phyloP scores from a whole-genome alignment of 2,888 invertebrate genomes.

The Chrysotoxum bicinctum region DNA sequence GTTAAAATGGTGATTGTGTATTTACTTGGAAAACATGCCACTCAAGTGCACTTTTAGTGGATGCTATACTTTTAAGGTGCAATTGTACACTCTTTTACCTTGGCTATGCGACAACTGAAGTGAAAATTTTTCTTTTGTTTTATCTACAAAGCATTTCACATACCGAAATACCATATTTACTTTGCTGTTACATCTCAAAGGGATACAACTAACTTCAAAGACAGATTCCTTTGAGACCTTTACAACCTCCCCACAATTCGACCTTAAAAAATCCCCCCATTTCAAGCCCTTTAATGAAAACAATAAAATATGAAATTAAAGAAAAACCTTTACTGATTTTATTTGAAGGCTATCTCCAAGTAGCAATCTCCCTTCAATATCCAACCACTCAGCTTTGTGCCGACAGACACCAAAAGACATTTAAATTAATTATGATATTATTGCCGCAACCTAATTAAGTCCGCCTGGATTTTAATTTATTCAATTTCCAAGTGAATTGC shows the following conservation, averaged over 20 bases:
- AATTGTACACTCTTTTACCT: background rate
- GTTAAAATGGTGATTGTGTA: slow-evolving; percentile 11
- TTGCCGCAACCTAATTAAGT: slow-evolving; percentile 69
- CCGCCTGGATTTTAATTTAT: slow-evolving; percentile 64
- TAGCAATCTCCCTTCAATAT: slow-evolving; percentile 30
- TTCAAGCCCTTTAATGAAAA: slow-evolving; percentile 35
- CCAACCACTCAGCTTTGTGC: slow-evolving; percentile 10
- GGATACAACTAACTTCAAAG: background rate
- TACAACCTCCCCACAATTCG: slow-evolving; percentile 38
- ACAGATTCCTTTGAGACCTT: background rate
- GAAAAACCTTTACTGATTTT: slow-evolving; percentile 34
- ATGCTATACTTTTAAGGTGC: background rate
- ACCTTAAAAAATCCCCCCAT: slow-evolving; percentile 16
- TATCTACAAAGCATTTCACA: background rate
- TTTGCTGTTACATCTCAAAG: background rate
- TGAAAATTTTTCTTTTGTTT: background rate
- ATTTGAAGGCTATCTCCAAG: slow-evolving; percentile 38
- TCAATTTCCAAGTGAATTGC: slow-evolving; percentile 67
- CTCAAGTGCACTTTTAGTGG: background rate
- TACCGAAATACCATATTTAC: background rate
- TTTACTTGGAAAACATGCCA: slow-evolving; percentile 14
- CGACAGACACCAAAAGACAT: slow-evolving; percentile 63
- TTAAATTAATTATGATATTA: slow-evolving; percentile 72
- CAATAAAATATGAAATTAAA: slow-evolving; percentile 14
- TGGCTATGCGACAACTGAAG: background rate